phyloP scores from a whole-genome alignment of 1,140 invertebrate genomes.

The Reticulitermes speratus region DNA sequence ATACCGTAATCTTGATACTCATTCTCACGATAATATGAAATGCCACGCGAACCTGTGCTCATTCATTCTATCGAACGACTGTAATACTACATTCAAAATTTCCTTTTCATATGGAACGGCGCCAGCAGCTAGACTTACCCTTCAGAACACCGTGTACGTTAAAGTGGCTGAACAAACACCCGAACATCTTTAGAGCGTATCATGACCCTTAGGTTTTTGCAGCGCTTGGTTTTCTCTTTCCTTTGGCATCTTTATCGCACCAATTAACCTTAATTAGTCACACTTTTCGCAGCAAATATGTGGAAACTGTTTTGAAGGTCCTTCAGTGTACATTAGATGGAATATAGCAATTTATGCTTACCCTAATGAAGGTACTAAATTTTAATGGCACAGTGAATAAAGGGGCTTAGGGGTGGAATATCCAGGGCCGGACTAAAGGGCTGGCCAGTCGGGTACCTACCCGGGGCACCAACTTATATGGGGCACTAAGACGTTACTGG shows the following conservation, averaged over 20 bases:
- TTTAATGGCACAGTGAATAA: too few relatives aligned
- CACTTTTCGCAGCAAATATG: not conserved
- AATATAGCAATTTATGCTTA: too few relatives aligned
- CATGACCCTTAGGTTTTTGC: not conserved
- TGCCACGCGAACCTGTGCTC: too few relatives aligned
- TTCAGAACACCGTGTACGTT: not conserved
- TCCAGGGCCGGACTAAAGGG: too few relatives aligned
- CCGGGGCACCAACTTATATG: too few relatives aligned
- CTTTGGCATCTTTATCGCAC: not conserved
- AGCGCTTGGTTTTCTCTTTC: not conserved
- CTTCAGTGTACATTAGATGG: not conserved
- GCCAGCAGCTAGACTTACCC: not conserved
- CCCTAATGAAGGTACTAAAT: too few relatives aligned
- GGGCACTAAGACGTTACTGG: too few relatives aligned
- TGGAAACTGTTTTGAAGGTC: not conserved
- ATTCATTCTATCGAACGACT: not conserved
- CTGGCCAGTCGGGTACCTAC: too few relatives aligned
- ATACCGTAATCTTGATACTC: too few relatives aligned
- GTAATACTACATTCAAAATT: too few relatives aligned
- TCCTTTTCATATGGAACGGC: not conserved
- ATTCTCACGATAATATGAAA: too few relatives aligned
- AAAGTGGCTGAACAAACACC: not conserved
- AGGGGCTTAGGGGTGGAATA: too few relatives aligned
- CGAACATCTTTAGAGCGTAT: not conserved
- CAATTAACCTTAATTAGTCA: not conserved